Evolutionary conservation across 2,888 invertebrate genomes (phyloP).

Genomic region (Malthinus seriepunctatus): DNA sequence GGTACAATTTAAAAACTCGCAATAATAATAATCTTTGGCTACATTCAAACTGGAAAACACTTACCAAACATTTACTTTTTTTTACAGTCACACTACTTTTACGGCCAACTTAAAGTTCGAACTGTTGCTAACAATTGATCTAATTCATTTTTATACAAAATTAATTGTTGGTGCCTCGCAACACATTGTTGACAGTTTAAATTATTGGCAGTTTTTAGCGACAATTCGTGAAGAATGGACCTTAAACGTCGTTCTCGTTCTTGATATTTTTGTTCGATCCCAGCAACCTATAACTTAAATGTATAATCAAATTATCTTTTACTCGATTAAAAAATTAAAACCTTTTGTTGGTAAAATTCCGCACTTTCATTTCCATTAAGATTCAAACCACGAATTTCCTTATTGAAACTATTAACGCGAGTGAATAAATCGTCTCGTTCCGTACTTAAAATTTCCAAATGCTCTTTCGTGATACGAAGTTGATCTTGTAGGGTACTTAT

Average conservation of each 20-base stretch:
- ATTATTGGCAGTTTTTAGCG: constrained; percentile 50
- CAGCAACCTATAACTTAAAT: constrained; percentile 46
- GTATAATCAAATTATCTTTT: not conserved
- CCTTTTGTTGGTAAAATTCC: constrained; percentile 16
- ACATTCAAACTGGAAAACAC: not conserved
- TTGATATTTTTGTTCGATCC: constrained; percentile 55
- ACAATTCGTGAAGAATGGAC: constrained; percentile 54
- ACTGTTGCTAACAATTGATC: constrained; percentile 54
- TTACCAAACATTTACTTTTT: not conserved
- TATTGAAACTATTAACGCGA: constrained; percentile 37
- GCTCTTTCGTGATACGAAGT: constrained; percentile 53
- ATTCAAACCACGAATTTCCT: not conserved
- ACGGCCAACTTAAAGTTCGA: constrained; percentile 28
- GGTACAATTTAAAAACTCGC: not conserved
- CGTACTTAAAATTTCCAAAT: constrained; percentile 57
- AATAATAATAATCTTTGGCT: not conserved
- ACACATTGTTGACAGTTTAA: constrained; percentile 52
- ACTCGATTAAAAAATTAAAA: not conserved
- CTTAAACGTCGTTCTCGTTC: constrained; percentile 56
- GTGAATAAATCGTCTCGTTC: constrained; percentile 61
- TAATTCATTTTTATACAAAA: constrained; percentile 53
- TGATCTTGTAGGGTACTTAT: constrained; percentile 55
- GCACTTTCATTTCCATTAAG: constrained; percentile 4
- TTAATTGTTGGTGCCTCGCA: constrained; percentile 51
- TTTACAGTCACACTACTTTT: not conserved